phyloP scores from a whole-genome alignment of 2,888 invertebrate genomes.

The Diploptera punctata region DNA sequence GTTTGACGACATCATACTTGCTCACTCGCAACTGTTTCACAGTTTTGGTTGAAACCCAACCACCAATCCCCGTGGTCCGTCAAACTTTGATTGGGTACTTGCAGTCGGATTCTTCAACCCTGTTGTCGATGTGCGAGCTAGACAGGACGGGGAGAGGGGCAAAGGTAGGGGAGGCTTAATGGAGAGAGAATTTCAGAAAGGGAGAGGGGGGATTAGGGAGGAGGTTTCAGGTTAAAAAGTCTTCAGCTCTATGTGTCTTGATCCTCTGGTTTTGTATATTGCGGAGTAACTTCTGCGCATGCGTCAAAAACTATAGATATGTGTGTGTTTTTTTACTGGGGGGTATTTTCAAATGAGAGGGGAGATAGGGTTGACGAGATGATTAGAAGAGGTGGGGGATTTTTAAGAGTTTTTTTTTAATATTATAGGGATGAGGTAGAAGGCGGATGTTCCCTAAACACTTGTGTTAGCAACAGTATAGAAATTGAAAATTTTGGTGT shows the following conservation, averaged over 20 bases:
- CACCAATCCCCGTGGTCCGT: constrained; percentile 52
- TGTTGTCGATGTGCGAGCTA: constrained; percentile 47
- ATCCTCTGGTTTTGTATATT: constrained; percentile 12
- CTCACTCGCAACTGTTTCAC: constrained; percentile 3
- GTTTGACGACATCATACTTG: constrained; percentile 9
- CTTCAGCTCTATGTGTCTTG: constrained; percentile 45
- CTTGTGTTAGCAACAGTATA: neutral
- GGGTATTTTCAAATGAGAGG: constrained; percentile 5
- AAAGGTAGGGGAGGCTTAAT: constrained; percentile 51
- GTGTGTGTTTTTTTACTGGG: constrained; percentile 9
- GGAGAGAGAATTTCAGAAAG: constrained; percentile 52
- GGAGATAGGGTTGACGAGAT: constrained; percentile 10
- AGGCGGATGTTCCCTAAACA: neutral
- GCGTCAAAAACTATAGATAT: constrained; percentile 33
- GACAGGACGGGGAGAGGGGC: constrained; percentile 18
- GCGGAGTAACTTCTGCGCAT: constrained; percentile 36
- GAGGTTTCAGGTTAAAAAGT: constrained; percentile 40
- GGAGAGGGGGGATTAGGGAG: constrained; percentile 37
- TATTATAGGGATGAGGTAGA: neutral
- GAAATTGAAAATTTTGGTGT: constrained; percentile 2
- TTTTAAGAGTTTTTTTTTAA: neutral
- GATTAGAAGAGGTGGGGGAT: constrained; percentile 16
- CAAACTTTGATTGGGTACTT: constrained; percentile 67
- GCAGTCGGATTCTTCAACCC: constrained; percentile 56
- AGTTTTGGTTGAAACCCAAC: constrained; percentile 21